Evolutionary conservation across 2,113 vertebrate genomes (phyloP).

Genomic region (Neolamprologus cancellatus): DNA sequence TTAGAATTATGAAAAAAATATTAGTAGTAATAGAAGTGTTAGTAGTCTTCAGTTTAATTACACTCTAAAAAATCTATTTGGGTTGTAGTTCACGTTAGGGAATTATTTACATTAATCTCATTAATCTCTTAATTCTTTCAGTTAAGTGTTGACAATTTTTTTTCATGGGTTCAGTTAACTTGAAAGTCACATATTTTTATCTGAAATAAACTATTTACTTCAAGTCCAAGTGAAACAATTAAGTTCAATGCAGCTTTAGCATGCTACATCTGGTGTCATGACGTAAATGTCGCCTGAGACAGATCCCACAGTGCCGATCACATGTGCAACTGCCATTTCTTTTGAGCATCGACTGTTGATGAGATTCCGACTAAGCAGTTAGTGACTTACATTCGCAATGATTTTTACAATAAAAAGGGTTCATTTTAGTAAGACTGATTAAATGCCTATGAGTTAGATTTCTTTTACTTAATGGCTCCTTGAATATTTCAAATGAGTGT

Average conservation of each 20-base stretch:
- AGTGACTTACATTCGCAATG: not conserved
- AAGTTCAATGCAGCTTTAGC: not conserved
- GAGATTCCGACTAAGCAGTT: not conserved
- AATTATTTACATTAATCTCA: not conserved
- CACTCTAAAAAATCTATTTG: not conserved
- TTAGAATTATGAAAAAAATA: not conserved
- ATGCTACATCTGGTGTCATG: not conserved
- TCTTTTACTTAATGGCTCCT: not conserved
- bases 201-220: not conserved
- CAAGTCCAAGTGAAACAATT: not conserved
- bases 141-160: not conserved
- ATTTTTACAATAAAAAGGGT: not conserved
- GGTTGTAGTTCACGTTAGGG: not conserved
- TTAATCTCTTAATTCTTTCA: not conserved
- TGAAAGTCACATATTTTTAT: not conserved
- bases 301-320: not conserved
- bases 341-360: not conserved
- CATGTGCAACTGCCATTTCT: not conserved
- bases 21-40: not conserved
- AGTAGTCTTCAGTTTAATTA: not conserved
- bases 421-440: not conserved
- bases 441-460: not conserved
- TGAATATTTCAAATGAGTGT: not conserved
- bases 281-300: rapidly evolving
- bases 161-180: not conserved